Percentiles rank a stretch among this genome's conserved stretches.
Conservation (phyloP, 2,797 vertebrate species). For the Poeciliopsis gracilis region DNA sequence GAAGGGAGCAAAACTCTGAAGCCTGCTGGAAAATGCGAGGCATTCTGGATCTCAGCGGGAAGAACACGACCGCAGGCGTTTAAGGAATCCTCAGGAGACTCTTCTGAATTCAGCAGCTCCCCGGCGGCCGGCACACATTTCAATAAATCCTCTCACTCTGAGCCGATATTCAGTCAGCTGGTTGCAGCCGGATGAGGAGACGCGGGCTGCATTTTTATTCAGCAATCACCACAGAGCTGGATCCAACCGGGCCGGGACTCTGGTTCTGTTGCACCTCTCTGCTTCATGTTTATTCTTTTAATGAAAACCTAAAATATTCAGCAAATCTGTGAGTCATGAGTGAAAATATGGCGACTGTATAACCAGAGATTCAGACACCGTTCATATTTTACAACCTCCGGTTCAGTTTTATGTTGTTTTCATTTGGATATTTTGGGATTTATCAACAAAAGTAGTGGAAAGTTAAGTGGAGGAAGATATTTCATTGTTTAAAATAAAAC, state of each 20-base stretch:
- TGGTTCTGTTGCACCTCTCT: background rate
- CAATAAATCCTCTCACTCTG: conserved; percentile 48
- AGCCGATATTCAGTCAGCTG: conserved; percentile 47
- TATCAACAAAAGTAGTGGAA: background rate
- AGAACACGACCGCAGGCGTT: conserved; percentile 51
- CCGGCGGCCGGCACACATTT: conserved; percentile 39
- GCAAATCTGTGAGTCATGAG: conserved; percentile 4
- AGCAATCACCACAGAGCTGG: conserved; percentile 21
- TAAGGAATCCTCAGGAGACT: conserved; percentile 60
- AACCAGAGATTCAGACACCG: background rate
- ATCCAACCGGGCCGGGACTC: conserved; percentile 4
- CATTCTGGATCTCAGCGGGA: conserved; percentile 42
- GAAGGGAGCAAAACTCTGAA: conserved; percentile 40
- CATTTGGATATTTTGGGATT: background rate
- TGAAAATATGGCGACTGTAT: background rate
- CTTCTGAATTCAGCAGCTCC: conserved; percentile 58
- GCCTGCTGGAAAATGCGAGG: conserved; percentile 13
- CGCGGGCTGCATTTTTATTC: conserved; percentile 40
- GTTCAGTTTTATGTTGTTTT: background rate
- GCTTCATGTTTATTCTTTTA: background rate
- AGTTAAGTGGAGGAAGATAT: background rate
- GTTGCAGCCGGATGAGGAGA: conserved; percentile 41
- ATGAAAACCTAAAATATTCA: background rate
- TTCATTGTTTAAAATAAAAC: background rate
- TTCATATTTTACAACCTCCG: background rate